phyloP scores from a whole-genome alignment of 2,113 vertebrate species.

The Phaethon lepturus region DNA sequence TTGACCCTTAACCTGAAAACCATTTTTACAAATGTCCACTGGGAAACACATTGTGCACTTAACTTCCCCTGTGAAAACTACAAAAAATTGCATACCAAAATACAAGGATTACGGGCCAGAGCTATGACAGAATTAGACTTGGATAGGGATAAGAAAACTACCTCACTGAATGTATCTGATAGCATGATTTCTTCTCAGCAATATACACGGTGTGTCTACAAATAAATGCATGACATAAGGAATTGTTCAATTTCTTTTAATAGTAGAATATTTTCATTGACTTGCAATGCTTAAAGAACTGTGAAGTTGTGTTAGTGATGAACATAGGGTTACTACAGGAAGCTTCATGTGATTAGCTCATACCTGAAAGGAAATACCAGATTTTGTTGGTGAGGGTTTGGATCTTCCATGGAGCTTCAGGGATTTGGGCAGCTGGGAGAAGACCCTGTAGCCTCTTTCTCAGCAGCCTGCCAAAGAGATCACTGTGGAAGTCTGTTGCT shows the following conservation, averaged over 20 bases:
- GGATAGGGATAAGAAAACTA: neutral
- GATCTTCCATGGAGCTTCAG: neutral
- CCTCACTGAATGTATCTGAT: neutral
- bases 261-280: neutral
- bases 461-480: neutral
- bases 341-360: neutral
- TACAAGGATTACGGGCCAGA: neutral
- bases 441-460: neutral
- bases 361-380: neutral
- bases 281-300: neutral
- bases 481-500: neutral
- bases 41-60: neutral
- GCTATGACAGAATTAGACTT: neutral
- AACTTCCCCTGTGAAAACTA: neutral
- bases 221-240: neutral
- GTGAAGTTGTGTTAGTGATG: neutral
- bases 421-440: neutral
- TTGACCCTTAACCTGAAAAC: neutral
- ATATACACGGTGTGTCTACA: neutral
- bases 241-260: neutral
- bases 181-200: neutral
- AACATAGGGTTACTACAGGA: neutral
- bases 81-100: neutral
- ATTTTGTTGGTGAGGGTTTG: neutral
- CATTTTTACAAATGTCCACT: neutral